Conservation (phyloP, 2,888 invertebrate genomes). For the Platynereis dumerilii region DNA sequence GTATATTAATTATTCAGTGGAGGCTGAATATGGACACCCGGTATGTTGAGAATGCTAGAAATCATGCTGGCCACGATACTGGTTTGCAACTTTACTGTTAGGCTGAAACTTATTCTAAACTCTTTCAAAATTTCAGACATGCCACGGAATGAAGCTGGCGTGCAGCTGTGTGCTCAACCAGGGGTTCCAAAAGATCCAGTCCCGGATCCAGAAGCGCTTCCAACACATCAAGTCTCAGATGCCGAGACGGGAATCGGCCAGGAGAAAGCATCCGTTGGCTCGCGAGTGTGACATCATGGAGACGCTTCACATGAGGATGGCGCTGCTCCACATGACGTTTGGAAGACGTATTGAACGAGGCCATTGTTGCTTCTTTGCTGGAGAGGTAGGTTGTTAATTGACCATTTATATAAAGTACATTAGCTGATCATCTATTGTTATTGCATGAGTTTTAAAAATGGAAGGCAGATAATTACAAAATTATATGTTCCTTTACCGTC, state of each 20-base stretch:
- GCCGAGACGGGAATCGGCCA: slow-evolving; percentile 27
- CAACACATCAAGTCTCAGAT: slow-evolving; percentile 25
- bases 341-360: slow-evolving; percentile 20
- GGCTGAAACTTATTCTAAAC: no score
- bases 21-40: no score
- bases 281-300: slow-evolving; percentile 29
- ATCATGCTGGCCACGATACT: no score
- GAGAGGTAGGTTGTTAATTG: slow-evolving; percentile 16
- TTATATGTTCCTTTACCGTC: no score
- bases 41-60: no score
- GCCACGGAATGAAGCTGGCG: slow-evolving; percentile 11
- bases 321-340: slow-evolving; percentile 26
- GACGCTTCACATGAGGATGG: slow-evolving; percentile 23
- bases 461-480: no score
- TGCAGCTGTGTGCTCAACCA: slow-evolving; percentile 15
- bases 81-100: no score
- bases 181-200: slow-evolving; percentile 22
- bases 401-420: no score
- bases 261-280: slow-evolving; percentile 26
- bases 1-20: no score
- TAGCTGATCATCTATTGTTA: no score
- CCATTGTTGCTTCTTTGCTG: slow-evolving; percentile 30
- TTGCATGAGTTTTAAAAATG: no score
- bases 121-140: slow-evolving; percentile 23
- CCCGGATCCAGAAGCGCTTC: slow-evolving; percentile 14